Evolutionary conservation across 2,113 vertebrate genomes (phyloP), one percentile per base, ranked within the genome.

Genomic region (Pedionomus torquatus): DNA sequence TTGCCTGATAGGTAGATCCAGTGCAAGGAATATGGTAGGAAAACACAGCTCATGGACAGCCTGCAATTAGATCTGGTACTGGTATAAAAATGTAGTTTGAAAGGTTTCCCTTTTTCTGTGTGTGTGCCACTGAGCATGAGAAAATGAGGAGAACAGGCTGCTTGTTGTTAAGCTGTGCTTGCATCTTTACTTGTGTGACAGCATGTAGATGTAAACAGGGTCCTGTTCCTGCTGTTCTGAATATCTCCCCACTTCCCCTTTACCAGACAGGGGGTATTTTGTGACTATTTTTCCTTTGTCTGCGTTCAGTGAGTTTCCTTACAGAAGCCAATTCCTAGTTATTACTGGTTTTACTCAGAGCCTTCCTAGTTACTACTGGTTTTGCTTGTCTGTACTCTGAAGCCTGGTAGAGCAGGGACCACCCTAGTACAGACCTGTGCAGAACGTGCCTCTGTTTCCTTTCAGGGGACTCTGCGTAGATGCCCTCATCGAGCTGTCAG

Each of bases 401-500:
- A 25, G 46, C 65, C 33, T 41, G 31, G 14, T 1, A 55, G 88
- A 87, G 54, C 77, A 33, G 51, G 43, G 21, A 39, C 48, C 18
- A n/a, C 61, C 74, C 74, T 63, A 16, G 46, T 84, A 63, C 24
- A 93, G 46, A 74, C 30, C 24, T 26, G 54, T 80, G 74, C 61
- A 52, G 28, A 90, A 61, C 48, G 8, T 65, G 57, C 44, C 44
- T 95, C 66, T 95, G 57, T 94, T 97, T 96, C 35, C n/a, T 97
- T 97, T 49, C 97, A 99, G 99, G 98, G 99, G 99, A 94, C 99
- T 99, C 94, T 99, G 99, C 60, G 98, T 99, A 2, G 99, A 99
- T 82, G 99, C 99, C 64, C 99, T 99, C 93, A 99, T 99, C n/a
- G 99, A 99, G 95, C 98, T 99, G 60, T 99, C 99, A 24, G 99